Evolutionary conservation across 1,140 invertebrate genomes (phyloP), one percentile per base, ranked within the genome.

Genomic region (Gryllus bimaculatus): DNA sequence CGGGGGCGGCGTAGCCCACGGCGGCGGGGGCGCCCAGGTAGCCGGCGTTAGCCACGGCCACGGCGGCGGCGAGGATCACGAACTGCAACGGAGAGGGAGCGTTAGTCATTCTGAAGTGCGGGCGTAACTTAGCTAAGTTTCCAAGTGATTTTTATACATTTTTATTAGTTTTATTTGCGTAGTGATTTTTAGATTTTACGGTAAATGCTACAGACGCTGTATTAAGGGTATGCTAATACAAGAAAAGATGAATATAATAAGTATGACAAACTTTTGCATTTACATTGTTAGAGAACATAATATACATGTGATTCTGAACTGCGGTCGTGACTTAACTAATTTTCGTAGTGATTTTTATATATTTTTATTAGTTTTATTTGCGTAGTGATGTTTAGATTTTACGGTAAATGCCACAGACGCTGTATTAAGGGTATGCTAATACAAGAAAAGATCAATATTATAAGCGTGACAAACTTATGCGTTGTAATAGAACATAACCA

Each of bases 1-100:
- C 83, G 83, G 85, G 86, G 85, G 90, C 92, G 48, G 87, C 88
- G 88, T 92, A 90, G 84, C 91, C 91, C 15, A 90, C 90, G 0
- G 92, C 91, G 21, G 90, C 89, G 7, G 91, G 89, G 8, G 91
- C 90, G 47, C 91, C 90, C 2, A 90, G 91, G 83, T 91, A 90
- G 0, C 89, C 87, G 48, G 88, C 87, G 78, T 88, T 88, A 20
- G 88, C 82, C n/a, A 89, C 84, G 47, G 86, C 86, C 21, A 81
- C 82, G 21, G 74, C 75, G 47, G 79, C 77, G 12, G 78, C 74
- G 10, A 76, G 47, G 74, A 66, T 66, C 54, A 66, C 54, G 10
- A 66, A 66, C 54, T 66, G 18, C 54, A 66, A 13, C 54, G 18
- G 18, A 7, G 54, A 66, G 54, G 0, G 2, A 66, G 18, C 2